Percentiles rank a stretch among this genome's conserved stretches.
Evolutionary conservation across 2,113 vertebrate species (phyloP).

Genomic region (Stomatorhinus ivindoensis): DNA sequence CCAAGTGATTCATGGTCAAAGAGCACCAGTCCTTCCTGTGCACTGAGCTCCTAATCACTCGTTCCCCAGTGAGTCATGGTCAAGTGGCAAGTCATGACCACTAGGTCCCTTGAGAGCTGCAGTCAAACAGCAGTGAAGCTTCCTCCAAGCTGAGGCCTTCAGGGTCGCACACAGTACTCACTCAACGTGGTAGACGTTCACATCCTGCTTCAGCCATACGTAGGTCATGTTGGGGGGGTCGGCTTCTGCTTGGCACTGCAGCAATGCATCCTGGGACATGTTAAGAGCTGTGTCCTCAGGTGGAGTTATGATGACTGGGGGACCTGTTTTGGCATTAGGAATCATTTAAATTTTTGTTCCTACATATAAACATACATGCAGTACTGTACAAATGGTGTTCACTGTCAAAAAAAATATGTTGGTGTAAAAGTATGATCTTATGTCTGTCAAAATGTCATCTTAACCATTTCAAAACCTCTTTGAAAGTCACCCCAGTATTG

Average conservation of each 20-base stretch:
- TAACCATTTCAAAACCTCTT: not conserved
- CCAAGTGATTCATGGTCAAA: not conserved
- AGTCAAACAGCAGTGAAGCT: not conserved
- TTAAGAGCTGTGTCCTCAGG: slow-evolving; percentile 74
- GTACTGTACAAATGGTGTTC: not conserved
- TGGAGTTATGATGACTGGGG: slow-evolving; percentile 75
- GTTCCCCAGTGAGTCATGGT: not conserved
- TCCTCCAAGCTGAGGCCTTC: not conserved
- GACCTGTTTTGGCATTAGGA: slow-evolving; percentile 52
- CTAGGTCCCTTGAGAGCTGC: not conserved
- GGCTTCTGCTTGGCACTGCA: slow-evolving; percentile 77
- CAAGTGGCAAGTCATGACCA: not conserved
- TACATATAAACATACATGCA: not conserved
- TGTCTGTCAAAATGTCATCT: not conserved
- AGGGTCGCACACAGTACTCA: slow-evolving; percentile 32
- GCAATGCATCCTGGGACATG: slow-evolving; percentile 74
- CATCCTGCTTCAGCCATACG: slow-evolving; percentile 72
- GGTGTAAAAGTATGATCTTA: not conserved
- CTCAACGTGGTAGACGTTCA: slow-evolving; percentile 83
- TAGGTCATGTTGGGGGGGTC: slow-evolving; percentile 93
- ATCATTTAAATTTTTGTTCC: not conserved
- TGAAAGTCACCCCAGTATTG: not conserved
- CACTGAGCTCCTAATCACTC: not conserved
- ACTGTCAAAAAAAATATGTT: not conserved
- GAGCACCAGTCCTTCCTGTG: not conserved